These are phyloP conservation scores for Copsychus sechellarum DNA, from an alignment of 2,113 vertebrate genomes.

Conservation along the genomic window DNA sequence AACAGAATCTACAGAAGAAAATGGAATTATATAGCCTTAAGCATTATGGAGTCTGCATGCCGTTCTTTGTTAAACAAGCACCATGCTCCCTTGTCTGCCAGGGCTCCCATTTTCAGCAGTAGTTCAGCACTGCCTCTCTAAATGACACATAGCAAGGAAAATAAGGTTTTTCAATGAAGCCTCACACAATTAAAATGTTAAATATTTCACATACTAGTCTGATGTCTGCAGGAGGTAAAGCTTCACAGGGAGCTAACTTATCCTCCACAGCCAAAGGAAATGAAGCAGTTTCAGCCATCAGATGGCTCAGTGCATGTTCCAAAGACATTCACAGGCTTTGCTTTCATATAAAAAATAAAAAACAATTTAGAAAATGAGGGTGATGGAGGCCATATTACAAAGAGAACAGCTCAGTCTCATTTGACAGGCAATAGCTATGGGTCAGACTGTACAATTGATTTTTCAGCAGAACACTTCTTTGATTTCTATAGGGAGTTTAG, in stretches of 20 bases:
- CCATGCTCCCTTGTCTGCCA: conserved; percentile 39
- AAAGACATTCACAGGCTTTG: background rate
- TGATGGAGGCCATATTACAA: background rate
- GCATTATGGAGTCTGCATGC: conserved; percentile 37
- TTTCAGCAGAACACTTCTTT: background rate
- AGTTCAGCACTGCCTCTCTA: conserved; percentile 14
- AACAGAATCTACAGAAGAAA: conserved; percentile 35
- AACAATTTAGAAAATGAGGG: background rate
- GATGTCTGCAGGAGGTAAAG: conserved; percentile 41
- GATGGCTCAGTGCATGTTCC: background rate
- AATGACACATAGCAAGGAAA: conserved; percentile 39
- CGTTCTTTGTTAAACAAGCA: conserved; percentile 64
- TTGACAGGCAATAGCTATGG: background rate
- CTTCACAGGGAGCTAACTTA: conserved; percentile 1
- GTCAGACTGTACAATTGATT: background rate
- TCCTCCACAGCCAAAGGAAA: conserved; percentile 21
- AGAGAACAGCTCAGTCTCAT: background rate
- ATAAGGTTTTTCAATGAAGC: conserved; percentile 54
- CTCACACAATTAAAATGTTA: conserved; percentile 58
- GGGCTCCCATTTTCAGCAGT: background rate
- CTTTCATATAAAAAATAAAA: background rate
- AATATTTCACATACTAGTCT: conserved; percentile 58
- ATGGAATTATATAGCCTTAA: conserved; percentile 43
- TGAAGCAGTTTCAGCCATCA: conserved; percentile 27
- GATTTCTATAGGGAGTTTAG: background rate